phyloP scores from a whole-genome alignment of 2,113 vertebrate genomes.

The Pao palembangensis region DNA sequence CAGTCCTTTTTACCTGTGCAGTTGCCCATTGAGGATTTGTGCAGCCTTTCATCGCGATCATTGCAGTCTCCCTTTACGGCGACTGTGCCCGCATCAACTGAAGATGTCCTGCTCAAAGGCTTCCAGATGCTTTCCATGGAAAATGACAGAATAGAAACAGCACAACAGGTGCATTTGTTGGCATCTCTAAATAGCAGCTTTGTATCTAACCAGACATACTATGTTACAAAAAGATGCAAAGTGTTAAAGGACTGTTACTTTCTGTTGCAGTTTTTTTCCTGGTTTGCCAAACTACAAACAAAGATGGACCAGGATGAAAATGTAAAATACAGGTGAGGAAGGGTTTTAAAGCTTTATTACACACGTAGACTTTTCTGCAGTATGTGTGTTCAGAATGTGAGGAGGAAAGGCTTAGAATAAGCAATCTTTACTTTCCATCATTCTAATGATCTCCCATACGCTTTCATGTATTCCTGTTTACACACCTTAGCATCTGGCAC shows the following conservation, averaged over 20 bases:
- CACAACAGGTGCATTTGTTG: conserved; percentile 83
- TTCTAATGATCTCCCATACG: no score
- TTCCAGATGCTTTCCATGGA: conserved; percentile 86
- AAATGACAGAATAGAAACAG: conserved; percentile 88
- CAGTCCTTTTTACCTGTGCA: conserved; percentile 57
- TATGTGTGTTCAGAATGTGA: background rate
- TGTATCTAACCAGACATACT: background rate
- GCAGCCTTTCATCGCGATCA: conserved; percentile 83
- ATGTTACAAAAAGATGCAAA: background rate
- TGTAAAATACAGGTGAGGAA: conserved; percentile 84
- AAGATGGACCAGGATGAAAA: conserved; percentile 95
- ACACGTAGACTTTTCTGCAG: background rate
- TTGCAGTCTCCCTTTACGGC: conserved; percentile 75
- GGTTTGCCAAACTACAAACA: conserved; percentile 91
- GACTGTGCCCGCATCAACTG: conserved; percentile 85
- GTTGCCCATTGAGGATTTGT: conserved; percentile 94
- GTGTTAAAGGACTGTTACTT: conserved; percentile 4
- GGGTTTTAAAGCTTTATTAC: background rate
- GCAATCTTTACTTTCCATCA: no score
- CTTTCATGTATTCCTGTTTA: no score
- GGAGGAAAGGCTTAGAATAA: background rate
- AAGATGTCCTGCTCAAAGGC: conserved; percentile 86
- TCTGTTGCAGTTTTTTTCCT: conserved; percentile 89
- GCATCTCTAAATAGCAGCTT: background rate
- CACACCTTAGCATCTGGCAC: no score